Evolutionary conservation across 2,888 invertebrate genomes (phyloP), one percentile per base, ranked within the genome.

Genomic region (Platycheirus rosarum): DNA sequence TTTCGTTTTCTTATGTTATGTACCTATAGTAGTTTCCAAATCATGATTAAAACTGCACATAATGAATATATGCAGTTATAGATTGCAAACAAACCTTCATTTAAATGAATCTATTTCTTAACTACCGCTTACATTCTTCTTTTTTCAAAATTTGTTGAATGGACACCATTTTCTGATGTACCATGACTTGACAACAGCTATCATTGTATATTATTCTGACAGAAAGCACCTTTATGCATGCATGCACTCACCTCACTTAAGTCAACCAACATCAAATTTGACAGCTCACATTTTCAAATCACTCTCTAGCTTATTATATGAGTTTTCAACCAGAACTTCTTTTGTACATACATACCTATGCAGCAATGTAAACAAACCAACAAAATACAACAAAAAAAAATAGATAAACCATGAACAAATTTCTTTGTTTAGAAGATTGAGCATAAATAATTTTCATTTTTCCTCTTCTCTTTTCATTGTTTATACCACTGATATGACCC

Each of bases 401-500:
- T 13, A 16, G 14, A 26, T 40, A 42, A 55, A 57, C 23, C 9
- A 16, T 9, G 57, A 66, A 57, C 13, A 37, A 63, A 80, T 65
- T 76, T 60, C 76, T 80, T 76, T 76, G 76, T 80, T 80, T 80
- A 76, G 76, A 71, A 70, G 70, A 75, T 55, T 60, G 65, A 70
- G 80, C 80, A 76, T 65, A 76, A 80, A 80, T 80, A 76, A 51
- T 75, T 75, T 79, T 68, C 29, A 20, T 66, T 57, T 51, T 70
- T 35, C 20, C 44, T 16, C 13, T 18, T 63, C 20, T 26, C 18
- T 32, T 46, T 29, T 62, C 46, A 79, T 69, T 80, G 75, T 65
- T 80, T 70, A 66, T 65, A 66, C 46, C 69, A 76, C 66, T 80
- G 76, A 66, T 70, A 76, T 80, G 80, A 80, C 80, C 80, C 80